A percentile compares a stretch with the other conserved stretches of the same genome.
Conservation (phyloP, 2,888 invertebrate genomes). For the Hirtodrosophila trivittata region DNA sequence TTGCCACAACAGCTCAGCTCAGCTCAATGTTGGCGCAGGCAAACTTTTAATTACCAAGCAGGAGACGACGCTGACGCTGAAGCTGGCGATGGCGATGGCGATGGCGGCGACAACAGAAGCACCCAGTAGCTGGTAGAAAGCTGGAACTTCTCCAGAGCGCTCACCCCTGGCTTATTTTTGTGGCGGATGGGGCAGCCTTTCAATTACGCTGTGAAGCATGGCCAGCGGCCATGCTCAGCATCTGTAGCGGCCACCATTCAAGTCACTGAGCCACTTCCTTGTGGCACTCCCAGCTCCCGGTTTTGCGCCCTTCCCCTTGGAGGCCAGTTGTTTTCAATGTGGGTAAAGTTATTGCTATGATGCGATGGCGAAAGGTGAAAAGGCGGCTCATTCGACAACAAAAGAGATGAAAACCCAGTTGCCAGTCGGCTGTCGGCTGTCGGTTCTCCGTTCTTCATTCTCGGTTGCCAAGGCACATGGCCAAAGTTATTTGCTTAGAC, state of each 20-base stretch:
- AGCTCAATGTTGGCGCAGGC: slow-evolving; percentile 63
- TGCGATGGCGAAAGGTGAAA: slow-evolving; percentile 53
- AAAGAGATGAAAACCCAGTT: slow-evolving; percentile 49
- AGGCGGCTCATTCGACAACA: slow-evolving; percentile 40
- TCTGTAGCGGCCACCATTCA: slow-evolving; percentile 3
- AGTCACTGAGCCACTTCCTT: slow-evolving; percentile 3
- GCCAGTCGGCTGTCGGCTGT: slow-evolving; percentile 15
- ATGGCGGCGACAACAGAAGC: neutral
- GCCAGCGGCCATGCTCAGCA: slow-evolving; percentile 58
- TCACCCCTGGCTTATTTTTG: neutral
- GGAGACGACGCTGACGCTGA: slow-evolving; percentile 38
- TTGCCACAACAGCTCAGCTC: slow-evolving; percentile 61
- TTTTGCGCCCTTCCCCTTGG: neutral
- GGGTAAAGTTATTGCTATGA: slow-evolving; percentile 66
- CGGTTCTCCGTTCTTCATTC: neutral
- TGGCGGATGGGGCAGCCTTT: slow-evolving; percentile 46
- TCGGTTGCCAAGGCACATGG: slow-evolving; percentile 52
- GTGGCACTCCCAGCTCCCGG: no score
- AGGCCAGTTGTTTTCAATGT: slow-evolving; percentile 47
- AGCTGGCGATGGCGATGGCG: slow-evolving; percentile 1
- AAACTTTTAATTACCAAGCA: slow-evolving; percentile 76
- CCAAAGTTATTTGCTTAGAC: slow-evolving; percentile 68
- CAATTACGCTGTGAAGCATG: slow-evolving; percentile 71
- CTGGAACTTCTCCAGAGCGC: neutral
- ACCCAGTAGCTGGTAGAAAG: neutral